phyloP scores from a whole-genome alignment of 2,888 invertebrate genomes.

The Gari tellinella region DNA sequence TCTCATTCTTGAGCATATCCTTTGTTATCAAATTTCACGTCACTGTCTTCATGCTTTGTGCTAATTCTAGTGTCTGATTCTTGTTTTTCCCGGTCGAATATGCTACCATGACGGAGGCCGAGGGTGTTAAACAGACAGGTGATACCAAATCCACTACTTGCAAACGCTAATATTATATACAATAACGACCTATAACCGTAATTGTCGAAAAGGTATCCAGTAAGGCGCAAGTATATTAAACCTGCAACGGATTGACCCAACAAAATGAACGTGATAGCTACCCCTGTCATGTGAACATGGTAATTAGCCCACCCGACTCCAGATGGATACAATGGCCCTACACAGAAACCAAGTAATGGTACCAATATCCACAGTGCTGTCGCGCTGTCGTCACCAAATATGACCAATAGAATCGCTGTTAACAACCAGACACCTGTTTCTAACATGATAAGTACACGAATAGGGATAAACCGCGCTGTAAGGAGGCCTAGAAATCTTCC shows the following conservation, averaged over 20 bases:
- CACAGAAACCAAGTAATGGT: constrained; percentile 62
- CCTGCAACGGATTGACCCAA: constrained; percentile 69
- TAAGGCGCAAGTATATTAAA: constrained; percentile 63
- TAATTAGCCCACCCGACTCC: constrained; percentile 73
- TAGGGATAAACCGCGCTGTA: constrained; percentile 59
- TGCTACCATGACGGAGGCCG: constrained; percentile 44
- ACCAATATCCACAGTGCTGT: constrained; percentile 67
- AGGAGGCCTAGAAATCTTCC: constrained; percentile 64
- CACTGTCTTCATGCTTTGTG: too few relatives aligned
- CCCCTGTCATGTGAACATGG: constrained; percentile 67
- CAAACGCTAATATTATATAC: constrained; percentile 63
- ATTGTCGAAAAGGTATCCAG: constrained; percentile 67
- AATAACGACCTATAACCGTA: constrained; percentile 61
- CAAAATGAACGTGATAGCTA: constrained; percentile 64
- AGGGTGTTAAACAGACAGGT: constrained; percentile 53
- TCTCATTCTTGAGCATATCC: too few relatives aligned
- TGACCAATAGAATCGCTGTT: constrained; percentile 46
- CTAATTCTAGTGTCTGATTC: too few relatives aligned
- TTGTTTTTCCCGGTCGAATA: constrained; percentile 5
- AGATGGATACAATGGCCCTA: constrained; percentile 67
- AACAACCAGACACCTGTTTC: constrained; percentile 55
- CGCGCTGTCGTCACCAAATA: constrained; percentile 49
- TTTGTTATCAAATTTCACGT: too few relatives aligned
- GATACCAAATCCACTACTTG: constrained; percentile 34
- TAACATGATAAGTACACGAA: constrained; percentile 58